These are phyloP conservation scores for Pachyramphus minor DNA, from an alignment of 2,113 vertebrate species.

Conservation along the genomic window DNA sequence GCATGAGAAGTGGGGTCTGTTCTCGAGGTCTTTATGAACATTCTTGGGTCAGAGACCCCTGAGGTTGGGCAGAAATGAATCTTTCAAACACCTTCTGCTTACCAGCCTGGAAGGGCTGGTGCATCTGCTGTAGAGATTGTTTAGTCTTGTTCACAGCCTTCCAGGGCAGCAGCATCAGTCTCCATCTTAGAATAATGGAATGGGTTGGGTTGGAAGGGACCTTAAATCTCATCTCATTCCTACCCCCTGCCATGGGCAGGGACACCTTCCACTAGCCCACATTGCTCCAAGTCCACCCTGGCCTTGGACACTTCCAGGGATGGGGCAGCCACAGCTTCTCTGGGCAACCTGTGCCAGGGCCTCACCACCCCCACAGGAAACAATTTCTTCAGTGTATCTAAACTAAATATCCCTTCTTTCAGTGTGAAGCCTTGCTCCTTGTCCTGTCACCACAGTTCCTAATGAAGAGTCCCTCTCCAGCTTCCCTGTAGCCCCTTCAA, in stretches of 20 bases:
- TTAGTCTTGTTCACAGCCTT: background rate
- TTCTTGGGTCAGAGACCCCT: background rate
- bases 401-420: background rate
- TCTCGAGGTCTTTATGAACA: background rate
- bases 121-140: background rate
- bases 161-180: background rate
- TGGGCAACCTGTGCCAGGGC: background rate
- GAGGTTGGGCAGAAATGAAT: background rate
- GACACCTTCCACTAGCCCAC: background rate
- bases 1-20: rapidly evolving
- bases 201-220: background rate
- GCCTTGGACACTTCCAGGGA: background rate
- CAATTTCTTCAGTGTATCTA: background rate
- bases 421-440: background rate
- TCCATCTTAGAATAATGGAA: background rate
- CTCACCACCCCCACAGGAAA: background rate
- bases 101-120: background rate
- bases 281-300: background rate
- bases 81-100: background rate
- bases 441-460: background rate
- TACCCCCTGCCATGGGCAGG: background rate
- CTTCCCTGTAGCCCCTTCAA: background rate
- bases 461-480: background rate
- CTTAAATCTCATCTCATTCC: background rate
- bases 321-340: background rate